Evolutionary conservation across 2,797 vertebrate genomes (phyloP), one percentile per base, ranked within the genome.

Genomic region (Sciurus carolinensis): DNA sequence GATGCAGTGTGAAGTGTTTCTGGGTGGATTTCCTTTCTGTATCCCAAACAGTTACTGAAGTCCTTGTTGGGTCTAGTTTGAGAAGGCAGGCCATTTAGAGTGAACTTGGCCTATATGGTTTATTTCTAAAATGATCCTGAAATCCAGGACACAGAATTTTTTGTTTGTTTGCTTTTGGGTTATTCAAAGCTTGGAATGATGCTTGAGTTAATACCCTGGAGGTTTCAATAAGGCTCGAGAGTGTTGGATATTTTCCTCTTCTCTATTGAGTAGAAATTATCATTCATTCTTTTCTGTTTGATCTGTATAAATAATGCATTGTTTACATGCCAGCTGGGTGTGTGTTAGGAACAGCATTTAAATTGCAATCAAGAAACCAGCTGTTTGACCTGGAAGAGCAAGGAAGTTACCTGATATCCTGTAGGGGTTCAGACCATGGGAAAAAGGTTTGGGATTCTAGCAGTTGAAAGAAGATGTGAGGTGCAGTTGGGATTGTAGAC

Each of bases 281-380:
- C 36, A 18, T 18, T 80, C 50, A 26, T 47, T 64, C 92, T 11
- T 85, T 91, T 83, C 36, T 88, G 81, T 91, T 95, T 83, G 39
- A 90, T 92, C 18, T 81, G 7, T n/a, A 10, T 64, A 11, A 69
- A 79, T 62, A 62, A 14, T 50, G 4, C 26, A 47, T 59, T 64
- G 28, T 69, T 87, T 91, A 86, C 8, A 24, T 69, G 66, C 42
- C 36, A 73, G 28, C 36, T 52, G 24, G 30, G 20, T 52, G 1
- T 77, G 20, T 89, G 47, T 30, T 90, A 14, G 42, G 57, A 88
- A 91, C 73, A 67, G 7, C n/a, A 81, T 36, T 71, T 79, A 87
- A 95, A 86, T 2, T 52, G 20, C 42, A 73, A 57, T 47, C 47
- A 82, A 95, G 39, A 39, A 4, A 69, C 62, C 66, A 57, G 24